Evolutionary conservation across 1,140 invertebrate species (phyloP).

Genomic region (Trissolcus basalis): DNA sequence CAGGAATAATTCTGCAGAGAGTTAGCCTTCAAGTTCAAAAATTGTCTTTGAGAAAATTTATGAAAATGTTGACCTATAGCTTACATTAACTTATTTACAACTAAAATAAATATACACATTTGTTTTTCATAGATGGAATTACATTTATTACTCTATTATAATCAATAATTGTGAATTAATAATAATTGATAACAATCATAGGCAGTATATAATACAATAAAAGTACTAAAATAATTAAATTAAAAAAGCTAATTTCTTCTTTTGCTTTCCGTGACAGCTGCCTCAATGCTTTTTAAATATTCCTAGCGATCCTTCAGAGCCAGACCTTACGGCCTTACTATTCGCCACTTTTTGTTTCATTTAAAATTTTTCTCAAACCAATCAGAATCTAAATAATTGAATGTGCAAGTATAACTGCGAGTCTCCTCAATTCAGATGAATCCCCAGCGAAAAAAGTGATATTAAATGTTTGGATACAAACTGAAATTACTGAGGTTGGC

Average conservation of each 20-base stretch:
- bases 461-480: constrained; percentile 13
- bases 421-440: constrained; percentile 14
- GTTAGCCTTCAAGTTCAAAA: no score
- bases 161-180: constrained; percentile 69
- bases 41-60: no score
- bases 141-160: constrained; percentile 69
- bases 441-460: constrained; percentile 6
- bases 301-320: constrained; percentile 75
- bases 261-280: constrained; percentile 75
- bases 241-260: constrained; percentile 73
- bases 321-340: constrained; percentile 42
- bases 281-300: constrained; percentile 74
- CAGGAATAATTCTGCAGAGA: no score
- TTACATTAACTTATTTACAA: neutral
- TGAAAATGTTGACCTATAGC: no score
- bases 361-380: constrained; percentile 40
- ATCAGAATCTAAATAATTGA: constrained; percentile 21
- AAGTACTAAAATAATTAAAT: constrained; percentile 68
- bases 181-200: constrained; percentile 70
- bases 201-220: constrained; percentile 65
- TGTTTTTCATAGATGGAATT: constrained; percentile 61
- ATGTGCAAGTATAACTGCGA: constrained; percentile 19
- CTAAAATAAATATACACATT: constrained; percentile 34
- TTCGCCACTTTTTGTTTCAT: constrained; percentile 40
- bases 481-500: constrained; percentile 22